Percentiles rank a stretch among this genome's conserved stretches.
These are phyloP conservation scores for Hepsetus odoe DNA, from an alignment of 2,113 vertebrate species.

Conservation along the genomic window DNA sequence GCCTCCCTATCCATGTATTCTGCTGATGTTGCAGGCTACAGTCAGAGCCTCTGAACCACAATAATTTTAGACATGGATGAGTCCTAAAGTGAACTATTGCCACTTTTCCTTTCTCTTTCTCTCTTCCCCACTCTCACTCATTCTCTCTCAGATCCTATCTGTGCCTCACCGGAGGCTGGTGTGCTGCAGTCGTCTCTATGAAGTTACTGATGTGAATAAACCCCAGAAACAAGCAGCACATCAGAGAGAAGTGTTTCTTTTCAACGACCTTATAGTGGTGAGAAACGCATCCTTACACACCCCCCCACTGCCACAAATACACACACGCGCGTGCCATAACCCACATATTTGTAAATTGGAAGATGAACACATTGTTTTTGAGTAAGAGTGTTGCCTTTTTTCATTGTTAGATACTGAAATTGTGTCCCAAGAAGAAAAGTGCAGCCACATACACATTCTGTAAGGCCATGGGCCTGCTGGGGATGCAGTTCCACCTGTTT, in stretches of 20 bases:
- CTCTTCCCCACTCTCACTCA: constrained; percentile 39
- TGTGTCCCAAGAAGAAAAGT: constrained; percentile 97
- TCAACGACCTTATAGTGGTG: constrained; percentile 98
- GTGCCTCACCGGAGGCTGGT: constrained; percentile 95
- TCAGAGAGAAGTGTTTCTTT: constrained; percentile 97
- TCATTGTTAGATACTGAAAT: constrained; percentile 89
- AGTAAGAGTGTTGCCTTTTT: constrained; percentile 37
- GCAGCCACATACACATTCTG: constrained; percentile 97
- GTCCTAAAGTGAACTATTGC: background rate
- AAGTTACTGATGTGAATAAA: constrained; percentile 95
- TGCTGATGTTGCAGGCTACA: constrained; percentile 7
- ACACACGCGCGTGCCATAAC: background rate
- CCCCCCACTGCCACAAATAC: background rate
- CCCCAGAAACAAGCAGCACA: constrained; percentile 95
- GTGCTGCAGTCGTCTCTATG: constrained; percentile 96
- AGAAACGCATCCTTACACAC: constrained; percentile 52
- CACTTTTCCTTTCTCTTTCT: constrained; percentile 42
- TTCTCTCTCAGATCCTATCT: constrained; percentile 84
- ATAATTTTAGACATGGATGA: background rate
- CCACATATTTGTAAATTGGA: background rate
- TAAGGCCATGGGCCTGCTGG: constrained; percentile 91
- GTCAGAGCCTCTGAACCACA: background rate
- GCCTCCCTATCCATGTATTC: constrained; percentile 16
- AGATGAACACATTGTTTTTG: background rate
- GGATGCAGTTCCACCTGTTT: constrained; percentile 97